Percentiles rank a stretch among this genome's conserved stretches.
Conservation (phyloP, 2,113 vertebrate species). For the Phrynosoma blainvillii region DNA sequence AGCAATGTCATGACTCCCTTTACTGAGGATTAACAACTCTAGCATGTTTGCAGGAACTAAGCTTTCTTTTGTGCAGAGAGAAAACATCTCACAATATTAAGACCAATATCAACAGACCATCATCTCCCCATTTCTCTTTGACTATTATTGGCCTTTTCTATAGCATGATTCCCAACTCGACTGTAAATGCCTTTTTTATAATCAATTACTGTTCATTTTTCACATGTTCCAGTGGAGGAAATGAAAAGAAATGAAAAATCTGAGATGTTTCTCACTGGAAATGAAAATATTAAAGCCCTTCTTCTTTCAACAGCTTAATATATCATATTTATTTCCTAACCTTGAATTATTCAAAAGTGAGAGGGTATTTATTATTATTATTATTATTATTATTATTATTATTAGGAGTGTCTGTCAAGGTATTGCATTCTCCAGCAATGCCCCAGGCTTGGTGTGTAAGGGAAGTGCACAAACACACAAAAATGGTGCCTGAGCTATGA, state of each 20-base stretch:
- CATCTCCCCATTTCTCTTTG: not conserved
- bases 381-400: too few species aligned
- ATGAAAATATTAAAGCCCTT: not conserved
- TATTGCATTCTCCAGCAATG: not conserved
- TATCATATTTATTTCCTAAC: not conserved
- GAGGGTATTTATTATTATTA: not conserved
- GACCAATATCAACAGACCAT: slow-evolving; percentile 9
- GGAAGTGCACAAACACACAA: not conserved
- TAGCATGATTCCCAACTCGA: not conserved
- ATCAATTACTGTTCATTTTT: slow-evolving; percentile 10
- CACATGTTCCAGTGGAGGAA: not conserved
- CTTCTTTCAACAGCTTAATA: slow-evolving; percentile 26
- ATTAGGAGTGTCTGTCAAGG: not conserved
- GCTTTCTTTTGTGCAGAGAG: not conserved
- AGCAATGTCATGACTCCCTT: not conserved
- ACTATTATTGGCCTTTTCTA: not conserved
- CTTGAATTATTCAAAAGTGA: slow-evolving; percentile 7
- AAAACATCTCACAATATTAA: slow-evolving; percentile 5
- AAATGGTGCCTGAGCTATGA: not conserved
- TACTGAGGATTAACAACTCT: not conserved
- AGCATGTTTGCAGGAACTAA: not conserved
- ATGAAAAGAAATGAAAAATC: slow-evolving; percentile 13
- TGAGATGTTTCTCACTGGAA: slow-evolving; percentile 3
- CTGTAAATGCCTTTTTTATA: not conserved
- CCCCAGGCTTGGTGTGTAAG: not conserved